These are phyloP conservation scores for Spodoptera picta DNA, from an alignment of 2,888 invertebrate species.

Conservation along the genomic window DNA sequence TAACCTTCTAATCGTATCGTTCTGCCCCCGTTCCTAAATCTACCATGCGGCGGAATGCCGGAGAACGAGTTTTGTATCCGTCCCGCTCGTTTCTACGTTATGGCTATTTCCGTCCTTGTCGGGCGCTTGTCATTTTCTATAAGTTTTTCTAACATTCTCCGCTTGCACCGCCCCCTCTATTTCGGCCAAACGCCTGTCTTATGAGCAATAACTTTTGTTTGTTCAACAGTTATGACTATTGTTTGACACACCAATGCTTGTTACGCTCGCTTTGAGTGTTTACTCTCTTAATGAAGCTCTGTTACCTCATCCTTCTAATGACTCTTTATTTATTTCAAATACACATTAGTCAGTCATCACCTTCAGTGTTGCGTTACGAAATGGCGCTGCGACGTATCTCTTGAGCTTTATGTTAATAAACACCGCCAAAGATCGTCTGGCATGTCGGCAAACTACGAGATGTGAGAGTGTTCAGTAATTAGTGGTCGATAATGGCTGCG, in stretches of 20 bases:
- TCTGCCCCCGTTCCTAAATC: slow-evolving; percentile 89
- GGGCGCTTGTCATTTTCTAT: slow-evolving; percentile 88
- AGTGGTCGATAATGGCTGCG: slow-evolving; percentile 52
- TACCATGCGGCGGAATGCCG: slow-evolving; percentile 88
- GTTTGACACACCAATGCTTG: slow-evolving; percentile 84
- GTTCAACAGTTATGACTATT: slow-evolving; percentile 84
- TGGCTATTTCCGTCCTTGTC: slow-evolving; percentile 81
- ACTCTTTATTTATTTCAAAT: slow-evolving; percentile 62
- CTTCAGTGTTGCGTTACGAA: slow-evolving; percentile 28
- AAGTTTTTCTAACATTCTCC: slow-evolving; percentile 88
- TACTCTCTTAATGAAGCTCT: slow-evolving; percentile 80
- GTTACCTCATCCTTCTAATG: slow-evolving; percentile 74
- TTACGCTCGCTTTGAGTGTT: slow-evolving; percentile 82
- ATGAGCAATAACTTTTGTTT: slow-evolving; percentile 83
- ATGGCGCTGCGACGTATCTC: slow-evolving; percentile 6
- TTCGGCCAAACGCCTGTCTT: slow-evolving; percentile 82
- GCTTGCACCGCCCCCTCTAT: slow-evolving; percentile 81
- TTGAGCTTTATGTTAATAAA: slow-evolving; percentile 8
- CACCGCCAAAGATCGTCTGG: slow-evolving; percentile 1
- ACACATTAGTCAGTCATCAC: slow-evolving; percentile 38
- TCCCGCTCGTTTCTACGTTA: slow-evolving; percentile 81
- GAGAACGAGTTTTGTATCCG: slow-evolving; percentile 86
- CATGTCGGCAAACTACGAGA: not conserved
- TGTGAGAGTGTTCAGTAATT: slow-evolving; percentile 55
- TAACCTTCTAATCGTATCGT: slow-evolving; percentile 87